Percentiles rank a stretch among this genome's conserved stretches.
These are phyloP conservation scores for Druceiella hillmani DNA, from an alignment of 2,888 invertebrate genomes.

Conservation along the genomic window DNA sequence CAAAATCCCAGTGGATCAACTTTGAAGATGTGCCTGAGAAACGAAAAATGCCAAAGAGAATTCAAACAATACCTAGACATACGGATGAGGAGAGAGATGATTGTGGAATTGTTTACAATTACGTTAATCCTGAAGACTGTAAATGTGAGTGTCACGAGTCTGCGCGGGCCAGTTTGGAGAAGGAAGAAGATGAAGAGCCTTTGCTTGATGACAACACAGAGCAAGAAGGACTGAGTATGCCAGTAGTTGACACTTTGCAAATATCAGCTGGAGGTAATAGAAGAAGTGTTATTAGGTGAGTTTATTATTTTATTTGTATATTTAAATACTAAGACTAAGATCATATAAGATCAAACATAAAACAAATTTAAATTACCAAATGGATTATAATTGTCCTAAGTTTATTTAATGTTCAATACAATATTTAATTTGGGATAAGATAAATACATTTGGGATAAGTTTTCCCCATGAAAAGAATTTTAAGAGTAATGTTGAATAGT, in stretches of 20 bases:
- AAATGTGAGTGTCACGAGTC: slow-evolving; percentile 81
- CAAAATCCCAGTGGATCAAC: slow-evolving; percentile 69
- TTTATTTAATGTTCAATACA: too few species aligned
- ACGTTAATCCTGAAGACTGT: slow-evolving; percentile 83
- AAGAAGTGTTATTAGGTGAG: slow-evolving; percentile 36
- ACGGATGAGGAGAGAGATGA: slow-evolving; percentile 37
- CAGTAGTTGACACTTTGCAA: slow-evolving; percentile 39
- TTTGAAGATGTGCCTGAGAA: slow-evolving; percentile 83
- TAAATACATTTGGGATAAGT: too few species aligned
- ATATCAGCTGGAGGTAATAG: slow-evolving; percentile 30
- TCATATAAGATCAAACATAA: too few species aligned
- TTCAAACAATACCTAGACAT: slow-evolving; percentile 70
- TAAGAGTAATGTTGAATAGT: too few species aligned
- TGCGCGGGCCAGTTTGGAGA: slow-evolving; percentile 25
- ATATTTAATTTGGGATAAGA: too few species aligned
- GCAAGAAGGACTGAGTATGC: slow-evolving; percentile 46
- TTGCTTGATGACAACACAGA: slow-evolving; percentile 29
- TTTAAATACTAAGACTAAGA: too few species aligned
- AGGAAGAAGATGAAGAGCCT: slow-evolving; percentile 32
- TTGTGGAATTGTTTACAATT: slow-evolving; percentile 54
- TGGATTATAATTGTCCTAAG: too few species aligned
- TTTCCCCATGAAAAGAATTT: too few species aligned
- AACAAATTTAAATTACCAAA: too few species aligned
- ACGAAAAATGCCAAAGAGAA: slow-evolving; percentile 74
- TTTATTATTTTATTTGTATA: slow-evolving; percentile 23